Evolutionary conservation across 2,888 invertebrate species (phyloP), one percentile per base, ranked within the genome.

Genomic region (Teleiodes luculella): DNA sequence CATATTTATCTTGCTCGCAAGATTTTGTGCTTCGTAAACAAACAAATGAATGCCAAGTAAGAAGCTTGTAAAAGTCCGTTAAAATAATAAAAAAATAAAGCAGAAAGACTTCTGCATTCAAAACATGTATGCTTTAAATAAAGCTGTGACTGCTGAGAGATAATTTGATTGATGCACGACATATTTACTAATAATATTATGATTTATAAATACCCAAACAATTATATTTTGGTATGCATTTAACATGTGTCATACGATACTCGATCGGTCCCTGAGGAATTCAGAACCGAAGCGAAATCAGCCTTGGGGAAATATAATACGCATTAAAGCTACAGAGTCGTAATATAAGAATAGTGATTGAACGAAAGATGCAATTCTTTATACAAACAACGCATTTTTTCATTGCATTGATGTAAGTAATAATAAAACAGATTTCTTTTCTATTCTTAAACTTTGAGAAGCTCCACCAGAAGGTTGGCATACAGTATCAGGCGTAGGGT

Each of bases 401-500:
- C 20, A n/a, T 35, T 35, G 35, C 35, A 35, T 35, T 35, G 4
- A 35, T n/a, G 2, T n/a, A 4, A 35, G n/a, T 24, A 24, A 24
- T 24, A 24, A 24, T 6, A 24, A 24, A 24, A 24, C 24, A 4
- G 24, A 24, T 24, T 24, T 24, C 43, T 6, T n/a, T 28, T 28
- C 13, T 24, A 43, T 43, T 43, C 48, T 48, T 45, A 60, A 59
- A 69, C 58, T 76, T 86, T 86, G 79, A 74, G 72, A 62, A 66
- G 6, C 76, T 50, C 58, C 67, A 70, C 2, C 47, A 55, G 55
- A 56, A 52, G 55, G 63, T 60, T 69, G 62, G 63, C 67, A 73
- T 70, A 72, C 66, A 67, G 58, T 74, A 72, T 74, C 72, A 63
- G 24, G 69, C 63, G 67, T 67, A 75, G 72, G 74, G 68, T 74